Conservation (phyloP, 2,113 vertebrate genomes). For the Phalacrocorax brasilianus region DNA sequence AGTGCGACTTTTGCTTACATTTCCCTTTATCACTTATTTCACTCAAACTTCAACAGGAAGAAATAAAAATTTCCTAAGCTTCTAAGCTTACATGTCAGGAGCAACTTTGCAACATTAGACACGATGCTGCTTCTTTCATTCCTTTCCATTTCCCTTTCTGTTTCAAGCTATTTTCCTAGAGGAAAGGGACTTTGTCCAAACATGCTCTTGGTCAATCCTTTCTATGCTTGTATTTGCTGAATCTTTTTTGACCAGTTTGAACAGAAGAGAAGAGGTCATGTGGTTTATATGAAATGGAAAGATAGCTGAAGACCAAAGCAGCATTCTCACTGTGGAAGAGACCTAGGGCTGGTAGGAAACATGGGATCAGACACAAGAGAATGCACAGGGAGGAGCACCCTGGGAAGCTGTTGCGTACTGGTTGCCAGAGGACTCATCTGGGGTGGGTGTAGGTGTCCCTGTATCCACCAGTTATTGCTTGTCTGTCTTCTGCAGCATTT, state of each 20-base stretch:
- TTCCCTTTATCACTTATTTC: constrained; percentile 25
- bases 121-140: neutral
- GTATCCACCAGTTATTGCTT: neutral
- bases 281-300: neutral
- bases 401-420: neutral
- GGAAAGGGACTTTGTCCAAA: neutral
- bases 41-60: neutral
- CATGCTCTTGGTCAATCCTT: rapidly evolving
- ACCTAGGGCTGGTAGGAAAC: neutral
- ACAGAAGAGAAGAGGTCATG: neutral
- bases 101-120: neutral
- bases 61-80: neutral
- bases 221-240: neutral
- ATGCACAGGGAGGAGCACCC: neutral
- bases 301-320: neutral
- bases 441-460: neutral
- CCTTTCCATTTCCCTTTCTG: neutral
- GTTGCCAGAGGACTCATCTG: neutral
- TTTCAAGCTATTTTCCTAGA: neutral
- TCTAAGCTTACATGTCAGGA: neutral
- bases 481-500: neutral
- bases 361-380: neutral
- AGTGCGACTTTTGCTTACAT: constrained; percentile 36
- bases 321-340: neutral
- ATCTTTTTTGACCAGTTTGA: neutral